Evolutionary conservation across 35 echinoderm and acorn worm genomes (phyloP).

Genomic region (Stichopus chloronotus): DNA sequence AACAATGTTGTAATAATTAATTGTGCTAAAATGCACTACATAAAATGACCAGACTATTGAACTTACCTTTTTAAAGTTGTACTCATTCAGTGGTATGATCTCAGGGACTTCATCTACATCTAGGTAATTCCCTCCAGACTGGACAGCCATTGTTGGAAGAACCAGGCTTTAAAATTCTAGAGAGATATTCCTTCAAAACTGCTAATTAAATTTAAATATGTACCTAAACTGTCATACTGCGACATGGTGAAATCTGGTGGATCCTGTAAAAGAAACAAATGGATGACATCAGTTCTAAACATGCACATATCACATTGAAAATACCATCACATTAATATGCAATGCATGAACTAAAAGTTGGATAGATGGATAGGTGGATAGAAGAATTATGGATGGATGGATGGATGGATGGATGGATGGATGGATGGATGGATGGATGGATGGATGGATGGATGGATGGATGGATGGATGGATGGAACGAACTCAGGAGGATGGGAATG

Average conservation of each 20-base stretch:
- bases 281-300: neutral
- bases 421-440: too few relatives aligned
- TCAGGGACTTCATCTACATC: constrained; percentile 30
- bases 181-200: neutral
- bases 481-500: too few relatives aligned
- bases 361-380: too few relatives aligned
- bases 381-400: too few relatives aligned
- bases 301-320: neutral
- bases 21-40: too few relatives aligned
- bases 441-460: too few relatives aligned
- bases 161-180: neutral
- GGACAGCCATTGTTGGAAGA: neutral
- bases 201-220: neutral
- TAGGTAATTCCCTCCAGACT: constrained; percentile 11
- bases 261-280: constrained; percentile 21
- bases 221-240: constrained; percentile 49
- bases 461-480: too few relatives aligned
- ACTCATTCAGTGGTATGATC: constrained; percentile 46
- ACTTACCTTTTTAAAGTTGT: constrained; percentile 49
- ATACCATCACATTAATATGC: too few relatives aligned
- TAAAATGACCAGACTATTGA: too few relatives aligned
- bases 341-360: too few relatives aligned
- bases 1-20: too few relatives aligned
- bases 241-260: constrained; percentile 23
- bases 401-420: too few relatives aligned